Percentiles rank a stretch among this genome's conserved stretches.
These are phyloP conservation scores for Sarcophilus harrisii DNA, from an alignment of 2,797 vertebrate species.

Conservation along the genomic window DNA sequence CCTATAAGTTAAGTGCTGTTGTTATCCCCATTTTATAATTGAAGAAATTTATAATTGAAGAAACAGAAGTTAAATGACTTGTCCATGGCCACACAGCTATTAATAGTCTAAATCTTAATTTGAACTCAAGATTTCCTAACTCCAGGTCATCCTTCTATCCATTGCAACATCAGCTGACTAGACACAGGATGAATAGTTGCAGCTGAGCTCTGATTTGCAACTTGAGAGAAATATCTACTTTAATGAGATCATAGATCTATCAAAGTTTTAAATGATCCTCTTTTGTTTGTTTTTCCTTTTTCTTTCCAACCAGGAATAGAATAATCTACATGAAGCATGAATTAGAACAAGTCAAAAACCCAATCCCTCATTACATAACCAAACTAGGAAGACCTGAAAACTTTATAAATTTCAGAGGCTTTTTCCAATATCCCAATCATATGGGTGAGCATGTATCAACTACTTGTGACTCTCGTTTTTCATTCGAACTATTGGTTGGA, in stretches of 20 bases:
- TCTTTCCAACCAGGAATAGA: neutral
- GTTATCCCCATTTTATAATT: neutral
- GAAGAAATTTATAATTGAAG: neutral
- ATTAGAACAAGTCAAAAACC: no score
- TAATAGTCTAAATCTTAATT: neutral
- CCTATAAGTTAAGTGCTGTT: neutral
- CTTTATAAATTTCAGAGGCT: neutral
- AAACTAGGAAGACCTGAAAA: neutral
- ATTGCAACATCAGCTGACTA: neutral
- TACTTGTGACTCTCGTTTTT: fast-evolving
- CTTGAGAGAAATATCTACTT: neutral
- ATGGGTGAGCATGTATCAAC: neutral
- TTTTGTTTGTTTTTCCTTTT: neutral
- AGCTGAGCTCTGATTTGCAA: neutral
- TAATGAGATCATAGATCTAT: neutral
- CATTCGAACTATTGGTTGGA: fast-evolving
- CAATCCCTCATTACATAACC: neutral
- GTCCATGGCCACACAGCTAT: neutral
- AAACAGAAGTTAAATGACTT: neutral
- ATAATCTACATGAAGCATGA: fast-evolving
- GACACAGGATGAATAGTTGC: neutral
- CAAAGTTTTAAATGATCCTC: neutral
- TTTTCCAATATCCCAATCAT: neutral
- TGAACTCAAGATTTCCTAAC: neutral
- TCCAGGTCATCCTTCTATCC: neutral